These are phyloP conservation scores for Porites cylindrica DNA, from an alignment of 92 coral and sea anemone species.

Conservation along the genomic window DNA sequence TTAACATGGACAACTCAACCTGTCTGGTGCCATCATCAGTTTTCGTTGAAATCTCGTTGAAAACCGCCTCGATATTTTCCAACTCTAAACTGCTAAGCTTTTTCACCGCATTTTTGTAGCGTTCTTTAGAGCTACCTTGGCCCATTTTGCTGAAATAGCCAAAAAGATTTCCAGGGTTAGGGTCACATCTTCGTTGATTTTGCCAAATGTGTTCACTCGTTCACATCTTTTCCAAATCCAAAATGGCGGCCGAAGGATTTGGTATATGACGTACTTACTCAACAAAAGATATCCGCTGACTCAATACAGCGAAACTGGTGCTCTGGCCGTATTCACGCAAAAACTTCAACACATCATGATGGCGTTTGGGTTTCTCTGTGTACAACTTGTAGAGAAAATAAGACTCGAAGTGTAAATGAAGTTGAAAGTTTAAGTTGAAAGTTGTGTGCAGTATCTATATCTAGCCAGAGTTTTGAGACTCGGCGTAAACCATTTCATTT, in stretches of 20 bases:
- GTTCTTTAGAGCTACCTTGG: conserved; percentile 87
- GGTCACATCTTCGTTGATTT: conserved; percentile 10
- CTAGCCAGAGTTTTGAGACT: no score
- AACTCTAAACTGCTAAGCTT: conserved; percentile 93
- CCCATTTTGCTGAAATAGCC: conserved; percentile 56
- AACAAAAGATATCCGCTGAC: conserved; percentile 5
- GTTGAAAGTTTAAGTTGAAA: no score
- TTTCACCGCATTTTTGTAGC: conserved; percentile 87
- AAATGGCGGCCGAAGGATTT: not conserved
- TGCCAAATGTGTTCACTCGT: not conserved
- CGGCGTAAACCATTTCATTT: no score
- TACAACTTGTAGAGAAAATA: no score
- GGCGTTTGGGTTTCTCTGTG: no score
- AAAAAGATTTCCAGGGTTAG: not conserved
- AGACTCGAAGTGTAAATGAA: no score
- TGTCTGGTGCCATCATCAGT: conserved; percentile 91
- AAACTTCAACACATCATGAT: no score
- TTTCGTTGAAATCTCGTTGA: conserved; percentile 90
- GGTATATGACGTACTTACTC: no score
- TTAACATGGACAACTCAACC: conserved; percentile 83
- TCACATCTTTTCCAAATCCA: not conserved
- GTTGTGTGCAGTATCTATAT: no score
- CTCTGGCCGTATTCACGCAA: no score
- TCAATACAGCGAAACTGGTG: not conserved
- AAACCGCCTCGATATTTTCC: conserved; percentile 89